phyloP scores from a whole-genome alignment of 2,797 vertebrate genomes.

The Falco berigora region DNA sequence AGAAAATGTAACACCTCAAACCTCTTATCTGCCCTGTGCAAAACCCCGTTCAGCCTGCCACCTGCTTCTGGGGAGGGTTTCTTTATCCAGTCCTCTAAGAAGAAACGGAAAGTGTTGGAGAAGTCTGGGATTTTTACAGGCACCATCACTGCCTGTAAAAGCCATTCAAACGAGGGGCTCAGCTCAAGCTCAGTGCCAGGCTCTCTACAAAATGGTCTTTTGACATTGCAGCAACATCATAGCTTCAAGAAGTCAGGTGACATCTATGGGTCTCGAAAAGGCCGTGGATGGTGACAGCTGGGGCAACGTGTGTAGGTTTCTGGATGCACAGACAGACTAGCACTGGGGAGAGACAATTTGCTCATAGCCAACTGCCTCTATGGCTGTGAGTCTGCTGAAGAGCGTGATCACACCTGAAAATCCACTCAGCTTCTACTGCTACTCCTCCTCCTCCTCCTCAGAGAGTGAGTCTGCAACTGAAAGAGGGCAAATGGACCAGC shows the following conservation, averaged over 20 bases:
- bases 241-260: not conserved
- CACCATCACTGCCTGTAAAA: not conserved
- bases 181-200: not conserved
- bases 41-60: not conserved
- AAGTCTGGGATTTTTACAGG: not conserved
- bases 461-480: not conserved
- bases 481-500: not conserved
- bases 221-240: not conserved
- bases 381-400: not conserved
- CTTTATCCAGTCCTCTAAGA: not conserved
- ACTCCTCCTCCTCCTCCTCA: too few species aligned
- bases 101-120: not conserved
- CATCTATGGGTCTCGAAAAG: not conserved
- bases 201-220: not conserved
- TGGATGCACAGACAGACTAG: not conserved
- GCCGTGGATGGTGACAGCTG: not conserved
- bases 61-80: not conserved
- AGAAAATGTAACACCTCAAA: not conserved
- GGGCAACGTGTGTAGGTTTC: not conserved
- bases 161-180: not conserved
- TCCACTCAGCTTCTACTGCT: not conserved
- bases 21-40: not conserved
- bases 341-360: not conserved
- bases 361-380: not conserved
- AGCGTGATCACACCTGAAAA: not conserved